Conservation (phyloP, 2,113 vertebrate species). For the Heteronetta atricapilla region DNA sequence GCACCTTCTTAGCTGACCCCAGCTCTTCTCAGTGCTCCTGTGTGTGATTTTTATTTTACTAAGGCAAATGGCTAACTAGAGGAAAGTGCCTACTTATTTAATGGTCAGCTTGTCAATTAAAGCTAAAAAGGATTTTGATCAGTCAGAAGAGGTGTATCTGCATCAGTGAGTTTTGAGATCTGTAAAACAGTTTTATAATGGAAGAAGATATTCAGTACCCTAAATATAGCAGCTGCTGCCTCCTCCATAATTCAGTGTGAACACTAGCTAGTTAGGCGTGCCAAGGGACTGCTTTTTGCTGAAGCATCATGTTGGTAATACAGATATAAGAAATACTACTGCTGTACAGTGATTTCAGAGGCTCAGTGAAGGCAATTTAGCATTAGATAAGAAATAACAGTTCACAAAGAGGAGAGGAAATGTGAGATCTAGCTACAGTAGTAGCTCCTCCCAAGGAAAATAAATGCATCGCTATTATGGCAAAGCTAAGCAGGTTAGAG, state of each 20-base stretch:
- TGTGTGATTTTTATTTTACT: background rate
- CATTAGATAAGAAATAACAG: background rate
- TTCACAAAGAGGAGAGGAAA: background rate
- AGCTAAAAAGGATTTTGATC: background rate
- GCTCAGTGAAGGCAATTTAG: background rate
- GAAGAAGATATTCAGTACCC: background rate
- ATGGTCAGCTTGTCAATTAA: background rate
- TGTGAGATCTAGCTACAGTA: background rate
- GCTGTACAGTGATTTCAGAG: conserved; percentile 19
- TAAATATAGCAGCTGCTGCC: conserved; percentile 50
- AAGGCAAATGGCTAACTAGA: background rate
- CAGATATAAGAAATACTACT: conserved; percentile 18
- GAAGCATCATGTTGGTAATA: background rate
- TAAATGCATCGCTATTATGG: background rate
- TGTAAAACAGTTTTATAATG: conserved; percentile 4
- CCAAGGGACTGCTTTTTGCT: conserved; percentile 9
- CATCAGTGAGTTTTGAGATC: background rate
- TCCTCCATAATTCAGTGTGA: conserved; percentile 52
- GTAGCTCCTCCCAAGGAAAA: background rate
- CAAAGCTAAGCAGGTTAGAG: conserved; percentile 2
- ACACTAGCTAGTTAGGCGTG: conserved; percentile 12
- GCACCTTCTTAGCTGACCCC: background rate
- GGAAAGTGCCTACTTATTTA: background rate
- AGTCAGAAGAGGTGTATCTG: background rate
- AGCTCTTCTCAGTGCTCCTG: background rate